Evolutionary conservation across 2,888 invertebrate species (phyloP), one percentile per base, ranked within the genome.

Genomic region (Alcis repandata): DNA sequence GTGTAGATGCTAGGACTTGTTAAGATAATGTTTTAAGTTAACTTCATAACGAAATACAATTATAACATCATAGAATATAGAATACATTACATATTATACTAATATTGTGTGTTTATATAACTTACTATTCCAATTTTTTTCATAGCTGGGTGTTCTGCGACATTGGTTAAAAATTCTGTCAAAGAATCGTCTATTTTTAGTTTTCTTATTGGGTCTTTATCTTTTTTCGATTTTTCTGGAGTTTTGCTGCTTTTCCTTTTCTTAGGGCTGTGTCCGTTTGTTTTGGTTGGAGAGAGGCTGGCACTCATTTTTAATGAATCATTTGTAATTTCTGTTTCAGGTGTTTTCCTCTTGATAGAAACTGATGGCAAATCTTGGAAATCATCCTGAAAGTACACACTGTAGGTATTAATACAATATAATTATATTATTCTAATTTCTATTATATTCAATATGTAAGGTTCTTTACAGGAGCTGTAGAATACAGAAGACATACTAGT

Each of bases 121-220:
- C 72, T 76, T 77, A 87, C 87, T 77, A 79, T 75, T 46, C 72
- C 68, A n/a, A 68, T 62, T 62, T 73, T 79, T 56, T 67, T 79
- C 38, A 87, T 67, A n/a, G 79, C 83, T 13, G 82, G 67, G 73
- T 83, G 79, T 41, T 79, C 77, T 6, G 80, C 68, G 1, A 88
- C 67, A 51, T 78, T 78, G 3, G 69, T 68, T 52, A 90, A 71
- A 63, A 86, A 86, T 15, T 73, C 79, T 17, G 83, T 75, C 45
- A 87, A 70, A 13, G 84, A 79, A 22, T 75, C 63, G 70, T 89
- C 88, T 43, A 89, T 63, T 68, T 80, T 85, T 20, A 89, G 74
- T 68, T 79, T 83, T 57, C 75, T 83, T 43, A 88, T 63, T 11
- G 85, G 83, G 63, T 89, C 88, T 64, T 71, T 83, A 59, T 83